phyloP scores from a whole-genome alignment of 2,797 vertebrate genomes.

The Lateolabrax maculatus region DNA sequence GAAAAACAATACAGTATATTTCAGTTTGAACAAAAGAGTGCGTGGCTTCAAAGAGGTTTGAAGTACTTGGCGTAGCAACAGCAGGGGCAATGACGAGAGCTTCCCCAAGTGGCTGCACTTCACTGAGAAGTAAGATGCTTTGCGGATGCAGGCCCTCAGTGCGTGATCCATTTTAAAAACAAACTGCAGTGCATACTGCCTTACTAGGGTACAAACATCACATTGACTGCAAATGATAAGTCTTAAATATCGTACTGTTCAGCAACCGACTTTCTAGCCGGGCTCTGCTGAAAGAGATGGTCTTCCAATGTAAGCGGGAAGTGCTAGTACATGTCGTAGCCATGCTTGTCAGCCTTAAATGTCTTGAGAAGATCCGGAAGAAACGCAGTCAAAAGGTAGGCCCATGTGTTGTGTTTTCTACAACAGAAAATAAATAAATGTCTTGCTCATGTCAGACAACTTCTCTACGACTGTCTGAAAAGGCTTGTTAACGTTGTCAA shows the following conservation, averaged over 20 bases:
- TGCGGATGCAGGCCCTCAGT: constrained; percentile 2
- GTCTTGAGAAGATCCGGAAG: too few relatives aligned
- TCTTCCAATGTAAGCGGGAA: too few relatives aligned
- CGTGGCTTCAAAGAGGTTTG: constrained; percentile 23
- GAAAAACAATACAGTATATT: constrained; percentile 16
- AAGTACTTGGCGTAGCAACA: constrained; percentile 10
- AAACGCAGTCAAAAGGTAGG: too few relatives aligned
- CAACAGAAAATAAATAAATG: too few relatives aligned
- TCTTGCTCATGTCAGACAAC: neutral
- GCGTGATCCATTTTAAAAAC: neutral
- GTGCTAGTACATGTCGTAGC: too few relatives aligned
- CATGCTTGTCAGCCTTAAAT: too few relatives aligned
- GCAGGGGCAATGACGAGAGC: constrained; percentile 46
- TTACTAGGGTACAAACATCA: neutral
- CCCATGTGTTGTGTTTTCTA: too few relatives aligned
- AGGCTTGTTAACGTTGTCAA: neutral
- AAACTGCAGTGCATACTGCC: neutral
- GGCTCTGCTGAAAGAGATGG: too few relatives aligned
- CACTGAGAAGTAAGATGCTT: constrained; percentile 26
- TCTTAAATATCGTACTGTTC: too few relatives aligned
- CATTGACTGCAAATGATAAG: constrained; percentile 9
- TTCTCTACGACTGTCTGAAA: neutral
- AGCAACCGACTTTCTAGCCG: too few relatives aligned
- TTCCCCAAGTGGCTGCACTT: constrained; percentile 34
- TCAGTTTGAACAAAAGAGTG: constrained; percentile 29